Evolutionary conservation across 2,888 invertebrate species (phyloP), one percentile per base, ranked within the genome.

Genomic region (Gymnoscelis rufifasciata): DNA sequence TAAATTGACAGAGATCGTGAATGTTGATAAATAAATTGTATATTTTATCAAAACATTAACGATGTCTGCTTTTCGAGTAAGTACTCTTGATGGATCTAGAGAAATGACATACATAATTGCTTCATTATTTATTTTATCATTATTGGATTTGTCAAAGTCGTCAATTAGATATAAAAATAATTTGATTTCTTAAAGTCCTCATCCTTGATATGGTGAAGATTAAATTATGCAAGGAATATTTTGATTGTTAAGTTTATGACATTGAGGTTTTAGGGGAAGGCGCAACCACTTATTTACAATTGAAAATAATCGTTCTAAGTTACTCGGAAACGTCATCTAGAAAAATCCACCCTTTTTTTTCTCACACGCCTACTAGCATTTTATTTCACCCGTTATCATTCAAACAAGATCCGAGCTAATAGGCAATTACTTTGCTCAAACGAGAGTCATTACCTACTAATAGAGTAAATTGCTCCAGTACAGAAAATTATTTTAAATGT

Each of bases 381-480:
- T 27, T 15, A 28, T 37, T 24, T 45, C 13, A 36, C 39, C 10
- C 7, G 62, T 71, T 73, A 10, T 70, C 70, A 13, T 71, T 73
- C 46, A 58, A 60, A 77, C 50, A 52, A 53, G 38, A 41, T 42
- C 29, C 39, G 44, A 41, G 40, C 42, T 68, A 64, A 68, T 59
- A 59, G 57, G 30, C 60, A 57, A 64, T 62, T 65, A 62, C 56
- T 65, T 58, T 59, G 55, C 52, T 57, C 51, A 62, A 66, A 70
- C 60, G 62, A 67, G 61, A 61, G 59, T 73, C 69, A 72, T 77
- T 74, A 74, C 64, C 54, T 54, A 57, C 52, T 59, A 62, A 58
- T 64, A 62, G 63, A 62, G 60, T 61, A 55, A 68, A 66, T 68
- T 66, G 62, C 57, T 45, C 43, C 40, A 37, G 44, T 51, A 54